phyloP scores from a whole-genome alignment of 1,140 invertebrate species.

The Pogonus chalceus region DNA sequence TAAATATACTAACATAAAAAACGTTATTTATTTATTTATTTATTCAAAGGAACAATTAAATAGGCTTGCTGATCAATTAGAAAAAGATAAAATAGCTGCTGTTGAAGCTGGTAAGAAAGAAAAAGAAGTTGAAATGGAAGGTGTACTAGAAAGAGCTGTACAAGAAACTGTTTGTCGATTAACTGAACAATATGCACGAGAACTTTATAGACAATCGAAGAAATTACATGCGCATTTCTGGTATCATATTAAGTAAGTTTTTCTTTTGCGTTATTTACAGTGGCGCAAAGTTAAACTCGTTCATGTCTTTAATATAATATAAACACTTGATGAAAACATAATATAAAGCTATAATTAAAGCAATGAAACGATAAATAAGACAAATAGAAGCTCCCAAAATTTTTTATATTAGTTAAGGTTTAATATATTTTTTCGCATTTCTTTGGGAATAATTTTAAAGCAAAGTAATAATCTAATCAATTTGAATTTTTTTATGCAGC shows the following conservation, averaged over 20 bases:
- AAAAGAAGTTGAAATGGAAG: constrained; percentile 24
- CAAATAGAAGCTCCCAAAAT: no score
- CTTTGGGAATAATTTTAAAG: no score
- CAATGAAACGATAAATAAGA: no score
- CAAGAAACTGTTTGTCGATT: constrained; percentile 28
- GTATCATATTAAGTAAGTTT: background rate
- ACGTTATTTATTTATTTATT: background rate
- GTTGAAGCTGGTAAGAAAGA: constrained; percentile 19
- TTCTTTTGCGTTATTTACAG: no score
- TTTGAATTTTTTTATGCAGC: no score
- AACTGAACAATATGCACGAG: constrained; percentile 29
- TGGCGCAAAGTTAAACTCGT: no score
- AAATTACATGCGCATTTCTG: constrained; percentile 11
- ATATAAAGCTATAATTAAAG: no score
- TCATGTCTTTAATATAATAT: no score
- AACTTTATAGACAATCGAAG: constrained; percentile 28
- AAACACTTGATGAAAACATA: no score
- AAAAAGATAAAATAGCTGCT: constrained; percentile 8
- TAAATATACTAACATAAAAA: background rate
- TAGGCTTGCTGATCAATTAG: background rate
- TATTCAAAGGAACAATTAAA: background rate
- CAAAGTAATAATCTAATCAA: no score
- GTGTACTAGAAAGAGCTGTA: constrained; percentile 26
- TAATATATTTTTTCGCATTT: no score
- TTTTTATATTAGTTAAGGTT: no score